Conservation (phyloP, 2,113 vertebrate species). For the Gasterosteus nipponicus region DNA sequence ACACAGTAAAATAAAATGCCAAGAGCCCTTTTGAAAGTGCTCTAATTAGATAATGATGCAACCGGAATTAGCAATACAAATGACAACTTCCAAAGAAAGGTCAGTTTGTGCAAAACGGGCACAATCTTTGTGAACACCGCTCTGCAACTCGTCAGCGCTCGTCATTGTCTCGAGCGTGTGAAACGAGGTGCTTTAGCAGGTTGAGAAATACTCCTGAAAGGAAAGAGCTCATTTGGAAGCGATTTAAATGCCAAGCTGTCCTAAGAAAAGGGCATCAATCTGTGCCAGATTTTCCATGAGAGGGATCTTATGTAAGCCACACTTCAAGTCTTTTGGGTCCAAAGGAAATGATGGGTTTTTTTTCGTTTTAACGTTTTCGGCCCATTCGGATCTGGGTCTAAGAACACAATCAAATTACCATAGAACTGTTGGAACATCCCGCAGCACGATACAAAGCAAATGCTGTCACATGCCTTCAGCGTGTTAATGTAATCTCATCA, state of each 20-base stretch:
- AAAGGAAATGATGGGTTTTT: neutral
- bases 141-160: constrained; percentile 21
- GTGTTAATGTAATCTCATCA: constrained; percentile 33
- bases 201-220: constrained; percentile 27
- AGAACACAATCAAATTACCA: constrained; percentile 33
- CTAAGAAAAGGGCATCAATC: constrained; percentile 40
- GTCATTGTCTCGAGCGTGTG: constrained; percentile 16
- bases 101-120: constrained; percentile 10
- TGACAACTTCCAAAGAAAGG: constrained; percentile 12
- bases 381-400: constrained; percentile 31
- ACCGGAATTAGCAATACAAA: constrained; percentile 2
- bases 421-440: constrained; percentile 26
- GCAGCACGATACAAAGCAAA: constrained; percentile 35
- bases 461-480: constrained; percentile 18
- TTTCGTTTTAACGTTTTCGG: constrained; percentile 2
- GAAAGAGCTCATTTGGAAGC: constrained; percentile 57
- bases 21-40: neutral
- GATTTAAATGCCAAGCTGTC: constrained; percentile 60
- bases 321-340: constrained; percentile 15
- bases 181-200: constrained; percentile 33
- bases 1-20: constrained; percentile 1
- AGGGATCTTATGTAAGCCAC: constrained; percentile 54
- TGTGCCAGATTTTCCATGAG: constrained; percentile 65
- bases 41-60: neutral
- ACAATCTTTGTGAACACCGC: neutral